Percentiles rank a stretch among this genome's conserved stretches.
Conservation (phyloP, 2,888 invertebrate species). For the Venustoraphidia nigricollis region DNA sequence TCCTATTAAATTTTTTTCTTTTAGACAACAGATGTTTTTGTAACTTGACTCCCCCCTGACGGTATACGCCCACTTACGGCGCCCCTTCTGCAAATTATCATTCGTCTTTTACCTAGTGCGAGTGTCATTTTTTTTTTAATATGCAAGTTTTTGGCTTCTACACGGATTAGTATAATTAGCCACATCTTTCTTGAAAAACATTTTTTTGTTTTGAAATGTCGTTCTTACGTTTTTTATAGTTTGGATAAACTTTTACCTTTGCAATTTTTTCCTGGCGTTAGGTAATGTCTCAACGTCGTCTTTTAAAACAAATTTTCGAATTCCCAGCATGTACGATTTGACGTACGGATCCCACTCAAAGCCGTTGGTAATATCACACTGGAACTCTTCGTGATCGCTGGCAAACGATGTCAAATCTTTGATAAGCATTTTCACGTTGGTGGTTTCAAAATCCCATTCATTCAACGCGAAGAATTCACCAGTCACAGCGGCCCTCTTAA, state of each 20-base stretch:
- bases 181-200: too few relatives aligned
- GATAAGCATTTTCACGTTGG: slow-evolving; percentile 43
- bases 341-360: slow-evolving; percentile 71
- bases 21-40: too few relatives aligned
- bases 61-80: too few relatives aligned
- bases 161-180: too few relatives aligned
- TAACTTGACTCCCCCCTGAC: too few relatives aligned
- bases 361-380: slow-evolving; percentile 28
- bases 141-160: too few relatives aligned
- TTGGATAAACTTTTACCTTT: slow-evolving; percentile 32
- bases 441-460: slow-evolving; percentile 65
- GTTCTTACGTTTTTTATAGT: too few relatives aligned
- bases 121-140: too few relatives aligned
- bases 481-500: slow-evolving; percentile 59
- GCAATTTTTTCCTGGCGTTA: slow-evolving; percentile 45
- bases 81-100: too few relatives aligned
- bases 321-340: slow-evolving; percentile 67
- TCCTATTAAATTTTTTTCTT: too few relatives aligned
- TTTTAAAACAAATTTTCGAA: slow-evolving; percentile 66
- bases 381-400: slow-evolving; percentile 41
- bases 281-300: slow-evolving; percentile 51
- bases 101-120: too few relatives aligned
- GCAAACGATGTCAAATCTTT: slow-evolving; percentile 30
- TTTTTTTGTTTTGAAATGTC: too few relatives aligned
- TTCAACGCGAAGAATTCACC: slow-evolving; percentile 75